Conservation (phyloP, 2,113 vertebrate genomes). For the Pleuronectes platessa region DNA sequence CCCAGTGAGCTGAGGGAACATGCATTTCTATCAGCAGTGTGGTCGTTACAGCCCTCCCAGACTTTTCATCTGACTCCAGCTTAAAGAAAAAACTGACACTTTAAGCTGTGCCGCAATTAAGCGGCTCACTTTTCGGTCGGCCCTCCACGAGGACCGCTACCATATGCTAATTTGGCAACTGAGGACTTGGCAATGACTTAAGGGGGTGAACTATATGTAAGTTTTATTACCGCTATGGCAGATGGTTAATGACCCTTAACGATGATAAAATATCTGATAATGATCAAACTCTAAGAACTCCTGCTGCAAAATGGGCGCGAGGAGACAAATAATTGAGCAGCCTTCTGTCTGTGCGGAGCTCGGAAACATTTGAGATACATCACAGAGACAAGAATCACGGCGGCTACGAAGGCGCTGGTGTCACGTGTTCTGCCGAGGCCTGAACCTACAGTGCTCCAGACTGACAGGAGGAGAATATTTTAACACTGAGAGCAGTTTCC, state of each 20-base stretch:
- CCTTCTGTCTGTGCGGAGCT: constrained; percentile 31
- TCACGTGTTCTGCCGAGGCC: constrained; percentile 27
- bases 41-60: constrained; percentile 51
- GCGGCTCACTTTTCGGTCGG: constrained; percentile 38
- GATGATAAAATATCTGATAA: constrained; percentile 74
- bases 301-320: constrained; percentile 37
- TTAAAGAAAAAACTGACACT: constrained; percentile 45
- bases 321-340: constrained; percentile 59
- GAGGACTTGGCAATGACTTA: constrained; percentile 55
- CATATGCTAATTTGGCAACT: constrained; percentile 65
- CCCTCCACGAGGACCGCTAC: constrained; percentile 45
- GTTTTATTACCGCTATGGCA: constrained; percentile 72
- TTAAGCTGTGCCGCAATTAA: constrained; percentile 58
- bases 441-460: constrained; percentile 25
- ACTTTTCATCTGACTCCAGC: constrained; percentile 46
- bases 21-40: constrained; percentile 51
- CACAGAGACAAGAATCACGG: constrained; percentile 28
- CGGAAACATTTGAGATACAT: constrained; percentile 47
- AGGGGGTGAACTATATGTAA: constrained; percentile 56
- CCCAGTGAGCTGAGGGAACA: constrained; percentile 51
- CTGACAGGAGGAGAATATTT: constrained; percentile 36
- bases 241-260: constrained; percentile 74
- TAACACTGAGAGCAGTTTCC: constrained; percentile 33
- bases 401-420: not conserved
- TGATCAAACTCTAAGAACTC: constrained; percentile 49